Base-by-base conservation (phyloP, 2,113 vertebrate species). In the Percopsis transmontana region DNA sequence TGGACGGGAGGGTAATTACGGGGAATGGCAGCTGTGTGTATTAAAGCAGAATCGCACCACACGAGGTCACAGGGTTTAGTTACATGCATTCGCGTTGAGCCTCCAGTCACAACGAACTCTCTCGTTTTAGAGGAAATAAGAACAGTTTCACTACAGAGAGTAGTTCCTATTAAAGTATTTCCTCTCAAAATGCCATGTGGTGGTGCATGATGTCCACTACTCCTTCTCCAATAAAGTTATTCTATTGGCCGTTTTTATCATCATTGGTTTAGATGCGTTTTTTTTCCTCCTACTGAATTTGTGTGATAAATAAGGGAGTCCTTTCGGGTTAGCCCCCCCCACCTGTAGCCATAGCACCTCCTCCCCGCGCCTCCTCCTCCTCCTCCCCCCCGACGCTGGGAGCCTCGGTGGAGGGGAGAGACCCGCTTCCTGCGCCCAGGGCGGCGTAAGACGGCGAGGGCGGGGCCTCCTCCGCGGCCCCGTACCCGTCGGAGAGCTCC, bases 401-500 rank as follows among this genome's bases (percentile, higher is more conserved):
- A 1, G 33, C 57, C 6, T 83, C 75, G 0, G 47, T 20, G 52
- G 62, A 66, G 5, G 27, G 53, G 56, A 2, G 84, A 67, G 58
- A 50, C 2, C 16, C 66, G 80, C 11, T 86, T 33, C 7, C 75
- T 0, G 0, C 76, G 0, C 77, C 89, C 50, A 72, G 56, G 38
- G 77, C 85, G 0, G 83, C 87, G 61, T 52, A 74, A 5, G 81
- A 73, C 0, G 81, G 73, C 0, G 85, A 87, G 1, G 73, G 76
- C 63, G 77, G 58, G n/a, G 75, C 69, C 13, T 89, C 86, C 1
- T 91, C 91, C 23, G 75, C 11, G 0, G 60, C 79, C 0, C 54
- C n/a, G 18, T 61, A 63, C 27, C 83, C 85, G 0, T 87, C 86
- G 0, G 89, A 90, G 18, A 90, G 68, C 67, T 90, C 90, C 84